These are phyloP conservation scores for Lordiphosa collinella DNA, from an alignment of 1,140 invertebrate genomes.

Conservation along the genomic window DNA sequence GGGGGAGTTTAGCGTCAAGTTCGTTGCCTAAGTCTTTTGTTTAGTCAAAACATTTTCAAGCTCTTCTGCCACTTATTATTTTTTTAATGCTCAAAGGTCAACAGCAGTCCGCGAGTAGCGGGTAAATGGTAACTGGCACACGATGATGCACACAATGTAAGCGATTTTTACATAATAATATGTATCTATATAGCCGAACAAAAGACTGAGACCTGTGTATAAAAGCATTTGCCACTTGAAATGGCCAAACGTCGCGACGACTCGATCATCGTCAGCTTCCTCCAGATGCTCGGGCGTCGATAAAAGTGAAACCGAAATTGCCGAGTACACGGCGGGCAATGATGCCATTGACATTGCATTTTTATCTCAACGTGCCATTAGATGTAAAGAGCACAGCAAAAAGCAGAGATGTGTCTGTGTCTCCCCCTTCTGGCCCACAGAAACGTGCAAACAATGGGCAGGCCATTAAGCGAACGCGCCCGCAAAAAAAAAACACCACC, in stretches of 20 bases:
- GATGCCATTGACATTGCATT: conserved; percentile 76
- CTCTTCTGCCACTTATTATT: conserved; percentile 18
- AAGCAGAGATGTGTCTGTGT: conserved; percentile 11
- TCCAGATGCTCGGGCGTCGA: conserved; percentile 62
- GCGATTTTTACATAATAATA: conserved; percentile 70
- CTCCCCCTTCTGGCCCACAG: conserved; percentile 13
- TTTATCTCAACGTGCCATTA: conserved; percentile 73
- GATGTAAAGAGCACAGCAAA: conserved; percentile 65
- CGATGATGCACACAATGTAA: conserved; percentile 61
- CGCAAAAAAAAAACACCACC: conserved; percentile 35
- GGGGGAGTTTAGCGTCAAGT: conserved; percentile 51
- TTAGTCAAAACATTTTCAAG: conserved; percentile 31
- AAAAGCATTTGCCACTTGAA: conserved; percentile 65
- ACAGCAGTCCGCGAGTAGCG: conserved; percentile 52
- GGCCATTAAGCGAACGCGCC: conserved; percentile 61
- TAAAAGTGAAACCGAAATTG: conserved; percentile 75
- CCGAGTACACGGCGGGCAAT: conserved; percentile 53
- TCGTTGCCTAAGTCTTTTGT: conserved; percentile 77
- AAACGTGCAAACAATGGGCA: conserved; percentile 62
- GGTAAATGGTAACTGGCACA: conserved; percentile 58
- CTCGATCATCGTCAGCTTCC: conserved; percentile 51
- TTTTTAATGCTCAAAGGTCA: conserved; percentile 54
- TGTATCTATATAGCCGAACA: conserved; percentile 57
- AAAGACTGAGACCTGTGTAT: conserved; percentile 44
- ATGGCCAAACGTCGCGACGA: conserved; percentile 27